Conservation (phyloP, 2,797 vertebrate genomes). For the Chrysolophus pictus region DNA sequence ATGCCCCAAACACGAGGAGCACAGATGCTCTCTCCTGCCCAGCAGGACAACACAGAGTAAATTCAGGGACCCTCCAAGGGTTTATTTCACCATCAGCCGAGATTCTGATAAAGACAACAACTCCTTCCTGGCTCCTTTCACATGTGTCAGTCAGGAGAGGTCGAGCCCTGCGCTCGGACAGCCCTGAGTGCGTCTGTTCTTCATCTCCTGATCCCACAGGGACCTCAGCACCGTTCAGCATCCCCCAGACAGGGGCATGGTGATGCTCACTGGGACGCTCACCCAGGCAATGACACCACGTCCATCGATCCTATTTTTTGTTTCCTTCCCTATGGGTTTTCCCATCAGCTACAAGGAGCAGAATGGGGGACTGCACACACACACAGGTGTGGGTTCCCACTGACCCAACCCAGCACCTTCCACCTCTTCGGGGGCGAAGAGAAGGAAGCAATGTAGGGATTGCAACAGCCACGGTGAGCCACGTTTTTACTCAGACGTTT, state of each 20-base stretch:
- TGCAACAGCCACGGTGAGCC: fast-evolving
- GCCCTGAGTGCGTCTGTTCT: neutral
- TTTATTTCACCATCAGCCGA: neutral
- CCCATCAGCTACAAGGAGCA: neutral
- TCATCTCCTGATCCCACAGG: neutral
- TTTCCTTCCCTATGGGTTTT: neutral
- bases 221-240: neutral
- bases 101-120: slow-evolving; percentile 2
- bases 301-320: fast-evolving
- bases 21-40: neutral
- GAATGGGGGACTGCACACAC: fast-evolving
- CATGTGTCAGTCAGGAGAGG: neutral
- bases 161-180: neutral
- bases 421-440: neutral
- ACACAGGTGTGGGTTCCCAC: fast-evolving
- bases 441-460: fast-evolving
- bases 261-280: neutral
- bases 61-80: neutral
- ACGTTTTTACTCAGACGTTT: neutral
- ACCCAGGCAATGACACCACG: fast-evolving
- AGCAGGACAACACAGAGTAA: neutral
- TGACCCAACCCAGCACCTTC: neutral
- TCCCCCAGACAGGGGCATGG: neutral
- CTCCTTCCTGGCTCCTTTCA: slow-evolving; percentile 13
- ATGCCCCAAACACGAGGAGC: slow-evolving; percentile 44